Conservation (phyloP, 1,140 invertebrate species). For the Fopius arisanus region DNA sequence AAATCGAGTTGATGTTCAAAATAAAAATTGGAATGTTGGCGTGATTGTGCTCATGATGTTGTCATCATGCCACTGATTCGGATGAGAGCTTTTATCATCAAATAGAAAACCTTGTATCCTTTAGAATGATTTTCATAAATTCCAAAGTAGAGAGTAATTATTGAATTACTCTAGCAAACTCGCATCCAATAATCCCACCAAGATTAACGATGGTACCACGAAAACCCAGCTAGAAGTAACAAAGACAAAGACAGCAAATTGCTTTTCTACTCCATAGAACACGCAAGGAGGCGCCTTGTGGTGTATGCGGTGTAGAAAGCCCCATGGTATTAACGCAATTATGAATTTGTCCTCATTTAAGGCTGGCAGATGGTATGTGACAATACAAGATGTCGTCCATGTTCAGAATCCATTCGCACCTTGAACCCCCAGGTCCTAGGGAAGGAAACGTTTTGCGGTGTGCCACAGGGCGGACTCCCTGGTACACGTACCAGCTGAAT, state of each 20-base stretch:
- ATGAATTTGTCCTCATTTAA: conserved; percentile 59
- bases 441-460: conserved; percentile 58
- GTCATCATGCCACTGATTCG: too few relatives aligned
- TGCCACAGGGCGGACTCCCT: conserved; percentile 57
- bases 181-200: conserved; percentile 14
- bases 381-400: conserved; percentile 62
- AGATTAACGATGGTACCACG: neutral
- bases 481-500: neutral
- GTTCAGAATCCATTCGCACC: conserved; percentile 29
- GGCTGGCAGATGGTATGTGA: conserved; percentile 55
- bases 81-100: too few relatives aligned
- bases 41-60: too few relatives aligned
- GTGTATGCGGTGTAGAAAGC: conserved; percentile 52
- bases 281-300: conserved; percentile 43
- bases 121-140: neutral
- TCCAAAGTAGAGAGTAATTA: neutral
- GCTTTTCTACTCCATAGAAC: neutral
- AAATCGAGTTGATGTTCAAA: too few relatives aligned
- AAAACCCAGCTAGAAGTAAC: neutral
- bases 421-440: conserved; percentile 3
- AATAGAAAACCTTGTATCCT: neutral
- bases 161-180: neutral
- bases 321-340: conserved; percentile 63
- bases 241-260: neutral
- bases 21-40: too few relatives aligned